Percentiles rank a stretch among this genome's conserved stretches.
Evolutionary conservation across 2,797 vertebrate genomes (phyloP).

Genomic region (Smutsia temminckii): DNA sequence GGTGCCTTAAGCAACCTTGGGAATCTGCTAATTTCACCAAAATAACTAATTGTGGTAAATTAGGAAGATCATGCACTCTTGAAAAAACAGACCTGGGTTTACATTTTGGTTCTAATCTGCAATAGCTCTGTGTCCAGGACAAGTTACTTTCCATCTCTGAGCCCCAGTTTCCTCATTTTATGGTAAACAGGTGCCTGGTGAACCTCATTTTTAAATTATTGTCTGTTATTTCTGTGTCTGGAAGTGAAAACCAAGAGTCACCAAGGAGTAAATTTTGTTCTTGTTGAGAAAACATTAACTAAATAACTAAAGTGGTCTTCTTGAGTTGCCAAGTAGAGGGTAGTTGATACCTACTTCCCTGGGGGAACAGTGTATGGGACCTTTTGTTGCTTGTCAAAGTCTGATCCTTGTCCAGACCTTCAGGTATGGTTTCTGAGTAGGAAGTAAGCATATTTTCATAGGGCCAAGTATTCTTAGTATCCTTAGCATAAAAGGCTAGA

Average conservation of each 20-base stretch:
- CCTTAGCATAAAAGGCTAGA: not conserved
- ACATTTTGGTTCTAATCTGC: accelerated
- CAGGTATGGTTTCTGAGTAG: not conserved
- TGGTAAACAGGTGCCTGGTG: not conserved
- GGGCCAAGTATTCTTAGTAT: not conserved
- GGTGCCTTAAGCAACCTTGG: not conserved
- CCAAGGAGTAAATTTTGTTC: not conserved
- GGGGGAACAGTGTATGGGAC: not conserved
- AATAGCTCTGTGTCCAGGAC: not conserved
- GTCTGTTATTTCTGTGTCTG: not conserved
- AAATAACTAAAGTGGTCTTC: not conserved
- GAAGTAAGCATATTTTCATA: not conserved
- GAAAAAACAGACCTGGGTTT: not conserved
- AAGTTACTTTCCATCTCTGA: not conserved
- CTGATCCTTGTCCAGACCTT: not conserved
- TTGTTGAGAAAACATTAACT: not conserved
- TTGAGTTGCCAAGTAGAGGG: not conserved
- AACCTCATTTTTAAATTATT: not conserved
- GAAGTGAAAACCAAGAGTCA: not conserved
- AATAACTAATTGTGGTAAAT: not conserved
- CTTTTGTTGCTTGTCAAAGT: not conserved
- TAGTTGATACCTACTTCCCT: not conserved
- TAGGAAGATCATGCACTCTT: not conserved
- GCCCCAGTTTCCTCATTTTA: not conserved
- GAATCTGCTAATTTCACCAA: not conserved